Evolutionary conservation across 2,113 vertebrate genomes (phyloP).

Genomic region (Sylvietta virens): DNA sequence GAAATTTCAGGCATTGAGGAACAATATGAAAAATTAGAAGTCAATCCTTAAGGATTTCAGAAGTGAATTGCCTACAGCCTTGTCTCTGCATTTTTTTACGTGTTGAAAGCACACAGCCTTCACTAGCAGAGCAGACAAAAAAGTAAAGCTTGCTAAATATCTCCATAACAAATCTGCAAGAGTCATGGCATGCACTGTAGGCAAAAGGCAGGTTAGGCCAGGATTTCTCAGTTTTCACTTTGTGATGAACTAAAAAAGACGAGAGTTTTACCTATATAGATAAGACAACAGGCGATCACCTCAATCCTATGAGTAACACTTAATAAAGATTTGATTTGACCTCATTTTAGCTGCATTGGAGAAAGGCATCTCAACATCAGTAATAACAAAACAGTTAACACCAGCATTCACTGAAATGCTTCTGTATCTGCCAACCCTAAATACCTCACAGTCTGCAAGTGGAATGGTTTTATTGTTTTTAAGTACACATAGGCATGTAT

Average conservation of each 20-base stretch:
- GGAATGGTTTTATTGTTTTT: conserved; percentile 25
- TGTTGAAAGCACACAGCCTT: background rate
- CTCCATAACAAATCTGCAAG: background rate
- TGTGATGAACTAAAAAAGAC: background rate
- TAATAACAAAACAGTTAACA: conserved; percentile 13
- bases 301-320: background rate
- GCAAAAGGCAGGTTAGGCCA: background rate
- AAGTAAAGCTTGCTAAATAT: background rate
- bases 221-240: background rate
- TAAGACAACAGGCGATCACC: background rate
- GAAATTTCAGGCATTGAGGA: background rate
- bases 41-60: background rate
- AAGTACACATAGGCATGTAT: background rate
- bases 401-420: background rate
- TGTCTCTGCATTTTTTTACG: background rate
- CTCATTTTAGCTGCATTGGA: background rate
- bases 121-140: background rate
- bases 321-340: background rate
- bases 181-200: background rate
- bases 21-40: background rate
- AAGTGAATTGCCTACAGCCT: background rate
- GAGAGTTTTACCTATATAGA: background rate
- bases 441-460: background rate
- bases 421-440: background rate
- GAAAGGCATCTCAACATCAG: background rate